Conservation (phyloP, 2,797 vertebrate species). For the Urocyon cinereoargenteus region DNA sequence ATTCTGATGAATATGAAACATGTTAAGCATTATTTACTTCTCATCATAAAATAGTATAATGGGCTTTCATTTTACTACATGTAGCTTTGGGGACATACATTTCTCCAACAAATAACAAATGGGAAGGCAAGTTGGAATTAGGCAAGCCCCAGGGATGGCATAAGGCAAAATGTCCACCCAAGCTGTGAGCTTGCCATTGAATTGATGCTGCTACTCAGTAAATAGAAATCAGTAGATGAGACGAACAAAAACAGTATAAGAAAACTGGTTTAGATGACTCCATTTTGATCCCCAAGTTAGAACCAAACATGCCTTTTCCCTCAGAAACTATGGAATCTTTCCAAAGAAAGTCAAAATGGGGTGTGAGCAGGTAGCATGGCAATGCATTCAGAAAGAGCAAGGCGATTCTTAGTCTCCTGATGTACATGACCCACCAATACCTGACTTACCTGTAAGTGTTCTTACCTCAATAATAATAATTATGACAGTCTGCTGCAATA, state of each 20-base stretch:
- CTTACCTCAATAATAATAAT: background rate
- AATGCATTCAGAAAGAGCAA: background rate
- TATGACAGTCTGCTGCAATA: background rate
- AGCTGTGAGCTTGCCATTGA: background rate
- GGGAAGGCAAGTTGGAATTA: slow-evolving; percentile 1
- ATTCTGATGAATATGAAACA: slow-evolving; percentile 78
- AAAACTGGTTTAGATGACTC: background rate
- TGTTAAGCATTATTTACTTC: slow-evolving; percentile 66
- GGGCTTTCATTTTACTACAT: slow-evolving; percentile 18
- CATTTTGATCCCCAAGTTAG: background rate
- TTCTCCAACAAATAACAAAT: slow-evolving; percentile 29
- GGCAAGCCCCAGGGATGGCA: background rate
- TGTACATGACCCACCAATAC: background rate
- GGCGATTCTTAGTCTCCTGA: background rate
- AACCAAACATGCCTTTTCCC: background rate
- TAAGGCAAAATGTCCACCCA: slow-evolving; percentile 16
- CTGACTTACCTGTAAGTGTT: background rate
- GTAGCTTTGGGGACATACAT: background rate
- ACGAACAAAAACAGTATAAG: background rate
- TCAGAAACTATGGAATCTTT: background rate
- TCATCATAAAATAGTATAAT: slow-evolving; percentile 58
- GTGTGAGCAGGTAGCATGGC: background rate
- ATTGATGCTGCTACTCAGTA: background rate
- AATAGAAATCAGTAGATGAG: background rate
- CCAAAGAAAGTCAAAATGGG: background rate